Conservation (phyloP, 2,888 invertebrate species). For the Dicroscelio sp. region DNA sequence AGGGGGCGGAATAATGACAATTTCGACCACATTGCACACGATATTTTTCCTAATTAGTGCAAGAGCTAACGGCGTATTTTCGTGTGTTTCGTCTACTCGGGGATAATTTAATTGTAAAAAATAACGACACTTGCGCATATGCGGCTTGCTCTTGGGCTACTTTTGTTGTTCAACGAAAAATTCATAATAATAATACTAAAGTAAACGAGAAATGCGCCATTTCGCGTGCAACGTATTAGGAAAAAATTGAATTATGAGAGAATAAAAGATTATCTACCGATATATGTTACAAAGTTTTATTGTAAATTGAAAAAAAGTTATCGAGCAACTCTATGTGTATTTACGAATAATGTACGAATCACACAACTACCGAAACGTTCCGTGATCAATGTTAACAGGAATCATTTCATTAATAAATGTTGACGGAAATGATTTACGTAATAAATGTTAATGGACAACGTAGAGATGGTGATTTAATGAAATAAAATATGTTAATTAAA, state of each 20-base stretch:
- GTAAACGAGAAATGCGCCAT: no score
- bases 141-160: no score
- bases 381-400: slow-evolving; percentile 72
- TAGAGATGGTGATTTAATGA: slow-evolving; percentile 69
- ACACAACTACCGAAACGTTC: slow-evolving; percentile 61
- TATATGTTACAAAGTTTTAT: slow-evolving; percentile 71
- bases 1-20: no score
- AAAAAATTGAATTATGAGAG: slow-evolving; percentile 48
- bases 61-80: no score
- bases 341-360: slow-evolving; percentile 55
- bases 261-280: slow-evolving; percentile 64
- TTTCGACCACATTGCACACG: no score
- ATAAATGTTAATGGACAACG: slow-evolving; percentile 73
- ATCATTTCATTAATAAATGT: slow-evolving; percentile 77
- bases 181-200: no score
- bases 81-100: no score
- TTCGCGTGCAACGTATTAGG: no score
- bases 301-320: slow-evolving; percentile 56
- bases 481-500: slow-evolving; percentile 75
- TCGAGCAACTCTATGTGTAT: slow-evolving; percentile 67
- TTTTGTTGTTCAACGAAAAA: no score
- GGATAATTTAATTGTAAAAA: no score
- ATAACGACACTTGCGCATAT: no score
- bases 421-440: slow-evolving; percentile 72
- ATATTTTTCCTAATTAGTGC: no score